Conservation (phyloP, 2,888 invertebrate species). For the Epinotia nisella region DNA sequence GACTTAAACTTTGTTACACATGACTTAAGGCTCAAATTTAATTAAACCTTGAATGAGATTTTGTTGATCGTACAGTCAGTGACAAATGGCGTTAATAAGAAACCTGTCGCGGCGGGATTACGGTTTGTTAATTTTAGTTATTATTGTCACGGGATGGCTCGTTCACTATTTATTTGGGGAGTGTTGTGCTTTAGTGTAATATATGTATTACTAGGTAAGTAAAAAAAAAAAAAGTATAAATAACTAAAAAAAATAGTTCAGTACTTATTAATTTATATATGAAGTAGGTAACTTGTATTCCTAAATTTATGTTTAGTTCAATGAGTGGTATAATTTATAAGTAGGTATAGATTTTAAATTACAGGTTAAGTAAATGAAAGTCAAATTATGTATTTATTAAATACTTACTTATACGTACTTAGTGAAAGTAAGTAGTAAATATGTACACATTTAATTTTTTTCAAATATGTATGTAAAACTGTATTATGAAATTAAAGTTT, state of each 20-base stretch:
- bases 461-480: too few relatives aligned
- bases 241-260: neutral
- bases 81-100: conserved; percentile 84
- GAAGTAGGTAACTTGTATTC: too few relatives aligned
- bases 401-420: too few relatives aligned
- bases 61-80: conserved; percentile 47
- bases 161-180: conserved; percentile 27
- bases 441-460: too few relatives aligned
- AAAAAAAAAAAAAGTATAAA: neutral
- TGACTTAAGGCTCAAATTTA: neutral
- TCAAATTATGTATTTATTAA: too few relatives aligned
- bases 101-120: conserved; percentile 81
- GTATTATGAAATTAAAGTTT: neutral
- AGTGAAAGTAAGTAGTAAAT: too few relatives aligned
- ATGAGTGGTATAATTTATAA: neutral
- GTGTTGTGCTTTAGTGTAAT: conserved; percentile 3
- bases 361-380: neutral
- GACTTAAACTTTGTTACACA: neutral
- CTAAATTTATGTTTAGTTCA: neutral
- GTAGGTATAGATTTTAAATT: neutral
- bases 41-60: neutral
- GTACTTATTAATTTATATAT: neutral
- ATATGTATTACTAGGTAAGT: neutral
- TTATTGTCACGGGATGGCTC: conserved; percentile 58
- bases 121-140: conserved; percentile 75